Percentiles rank a stretch among this genome's conserved stretches.
Evolutionary conservation across 2,797 vertebrate genomes (phyloP).

Genomic region (Silurus aristotelis): DNA sequence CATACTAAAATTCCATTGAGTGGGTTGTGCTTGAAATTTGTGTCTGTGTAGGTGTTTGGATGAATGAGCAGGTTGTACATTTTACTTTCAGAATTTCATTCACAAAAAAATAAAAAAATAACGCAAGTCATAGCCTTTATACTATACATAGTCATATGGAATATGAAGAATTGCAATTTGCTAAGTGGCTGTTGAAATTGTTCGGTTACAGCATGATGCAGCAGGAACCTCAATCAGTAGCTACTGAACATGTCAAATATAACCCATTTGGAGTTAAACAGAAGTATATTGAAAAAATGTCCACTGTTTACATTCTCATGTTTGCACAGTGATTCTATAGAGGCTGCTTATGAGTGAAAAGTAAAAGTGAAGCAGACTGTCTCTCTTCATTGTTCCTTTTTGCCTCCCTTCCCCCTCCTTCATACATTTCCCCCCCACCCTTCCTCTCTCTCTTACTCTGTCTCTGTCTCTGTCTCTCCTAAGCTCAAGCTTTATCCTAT

Average conservation of each 20-base stretch:
- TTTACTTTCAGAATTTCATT: constrained; percentile 21
- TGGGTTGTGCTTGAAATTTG: constrained; percentile 21
- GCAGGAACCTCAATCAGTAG: not conserved
- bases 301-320: constrained; percentile 2
- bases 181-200: not conserved
- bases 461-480: constrained; percentile 24
- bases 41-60: constrained; percentile 32
- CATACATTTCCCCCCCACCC: constrained; percentile 24
- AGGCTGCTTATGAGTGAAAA: constrained; percentile 41
- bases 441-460: constrained; percentile 31
- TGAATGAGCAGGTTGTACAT: constrained; percentile 26
- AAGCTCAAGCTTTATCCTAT: constrained; percentile 30
- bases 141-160: not conserved
- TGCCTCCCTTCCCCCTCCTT: constrained; percentile 42
- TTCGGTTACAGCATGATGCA: not conserved
- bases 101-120: constrained; percentile 13
- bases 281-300: constrained; percentile 19
- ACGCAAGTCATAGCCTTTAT: not conserved
- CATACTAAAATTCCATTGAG: constrained; percentile 13
- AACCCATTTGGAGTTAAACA: not conserved
- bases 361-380: constrained; percentile 43
- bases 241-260: not conserved
- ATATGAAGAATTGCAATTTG: not conserved
- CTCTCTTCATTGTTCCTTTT: constrained; percentile 49
- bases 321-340: constrained; percentile 36